A percentile compares a stretch with the other conserved stretches of the same genome.
phyloP scores from a whole-genome alignment of 2,113 vertebrate genomes.

The Catharus bicknelli region DNA sequence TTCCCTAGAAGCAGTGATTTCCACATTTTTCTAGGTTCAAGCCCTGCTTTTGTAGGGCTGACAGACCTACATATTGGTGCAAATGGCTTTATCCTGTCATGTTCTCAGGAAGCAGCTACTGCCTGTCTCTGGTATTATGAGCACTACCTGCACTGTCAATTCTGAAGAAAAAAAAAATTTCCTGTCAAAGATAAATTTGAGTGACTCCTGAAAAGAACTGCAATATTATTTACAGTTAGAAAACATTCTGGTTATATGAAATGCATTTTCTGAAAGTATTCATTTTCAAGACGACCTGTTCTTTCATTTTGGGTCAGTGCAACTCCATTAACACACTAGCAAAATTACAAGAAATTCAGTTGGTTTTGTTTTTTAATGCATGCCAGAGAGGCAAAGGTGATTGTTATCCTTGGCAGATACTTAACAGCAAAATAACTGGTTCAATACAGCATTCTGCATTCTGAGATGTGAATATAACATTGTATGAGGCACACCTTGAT shows the following conservation, averaged over 20 bases:
- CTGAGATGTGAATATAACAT: background rate
- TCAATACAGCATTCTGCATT: background rate
- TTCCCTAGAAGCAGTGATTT: background rate
- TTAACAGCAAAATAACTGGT: background rate
- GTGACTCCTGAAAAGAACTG: background rate
- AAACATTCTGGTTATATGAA: background rate
- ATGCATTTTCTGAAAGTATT: background rate
- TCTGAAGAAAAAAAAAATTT: background rate
- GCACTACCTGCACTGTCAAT: background rate
- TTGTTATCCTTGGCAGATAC: background rate
- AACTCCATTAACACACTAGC: background rate
- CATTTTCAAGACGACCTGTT: background rate
- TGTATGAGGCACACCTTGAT: background rate
- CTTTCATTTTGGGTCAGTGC: background rate
- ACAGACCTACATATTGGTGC: background rate
- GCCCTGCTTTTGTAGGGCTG: background rate
- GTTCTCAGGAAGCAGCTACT: background rate
- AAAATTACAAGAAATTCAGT: background rate
- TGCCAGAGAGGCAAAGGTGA: background rate
- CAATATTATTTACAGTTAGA: background rate
- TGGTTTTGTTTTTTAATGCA: background rate
- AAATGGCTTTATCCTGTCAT: accelerated
- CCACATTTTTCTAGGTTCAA: background rate
- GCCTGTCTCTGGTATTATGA: background rate
- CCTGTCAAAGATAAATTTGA: background rate